Base-by-base conservation (phyloP, 1,140 invertebrate species). In the Steinernema feltiae region DNA sequence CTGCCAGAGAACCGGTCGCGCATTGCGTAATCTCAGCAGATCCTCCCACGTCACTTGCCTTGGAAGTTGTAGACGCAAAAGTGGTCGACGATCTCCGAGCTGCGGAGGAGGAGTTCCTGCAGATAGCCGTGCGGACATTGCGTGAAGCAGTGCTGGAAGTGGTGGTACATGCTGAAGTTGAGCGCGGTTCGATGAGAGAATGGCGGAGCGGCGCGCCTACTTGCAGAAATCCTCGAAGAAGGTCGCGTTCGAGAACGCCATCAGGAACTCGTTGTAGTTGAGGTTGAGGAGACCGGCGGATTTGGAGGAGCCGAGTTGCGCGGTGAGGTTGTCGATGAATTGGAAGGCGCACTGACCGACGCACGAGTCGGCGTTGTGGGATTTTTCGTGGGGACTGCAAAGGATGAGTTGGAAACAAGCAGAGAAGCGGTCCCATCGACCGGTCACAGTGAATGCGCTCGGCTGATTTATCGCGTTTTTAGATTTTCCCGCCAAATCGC, bases 241-340 rank as follows among this genome's bases (percentile, higher is more conserved):
- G 7, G 85, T 83, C 0, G 73, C 73, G 73, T 85, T 85, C 1
- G 85, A 83, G 48, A 85, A 85, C n/a, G 83, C 79, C 35, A 72
- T 78, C 24, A 85, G 72, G 70, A 85, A 85, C 29, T 85, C 83
- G 72, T 85, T 86, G 75, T 87, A 85, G 32, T 86, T 86, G n/a
- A 85, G 48, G 63, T 85, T 85, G n/a, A 84, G 73, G 17, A 84
- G 73, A 29, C 83, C 84, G 17, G 76, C 75, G 31, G 84, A 76
- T 32, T 77, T 79, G 24, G 73, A 76, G 18, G 75, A 69, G 17
- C 83, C 83, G 3, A 85, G 69, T 69, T 85, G 77, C 1, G 70
- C 48, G 15, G 63, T 71, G 30, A 85, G 85, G 17, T 78, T 69
- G 53, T 86, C 85, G 46, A 86, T 76, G 48, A 85, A 86, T 1